A percentile compares a stretch with the other conserved stretches of the same genome.
phyloP scores from a whole-genome alignment of 2,888 invertebrate genomes.

The Phytoseiulus persimilis region DNA sequence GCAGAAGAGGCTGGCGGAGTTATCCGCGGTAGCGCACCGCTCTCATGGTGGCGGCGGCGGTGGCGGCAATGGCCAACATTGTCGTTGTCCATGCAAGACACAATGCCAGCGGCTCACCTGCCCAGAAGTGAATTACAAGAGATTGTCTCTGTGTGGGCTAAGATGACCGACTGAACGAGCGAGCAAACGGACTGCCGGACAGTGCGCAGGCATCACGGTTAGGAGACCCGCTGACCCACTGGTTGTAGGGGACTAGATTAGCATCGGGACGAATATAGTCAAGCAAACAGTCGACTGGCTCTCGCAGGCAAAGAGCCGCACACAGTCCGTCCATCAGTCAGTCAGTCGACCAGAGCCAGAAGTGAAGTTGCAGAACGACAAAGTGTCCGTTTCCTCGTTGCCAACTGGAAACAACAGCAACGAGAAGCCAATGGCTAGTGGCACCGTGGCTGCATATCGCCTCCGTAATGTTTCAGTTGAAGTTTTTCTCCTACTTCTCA shows the following conservation, averaged over 20 bases:
- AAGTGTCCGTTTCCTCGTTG: neutral
- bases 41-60: neutral
- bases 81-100: neutral
- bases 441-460: neutral
- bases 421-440: neutral
- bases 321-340: neutral
- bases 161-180: neutral
- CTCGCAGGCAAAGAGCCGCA: neutral
- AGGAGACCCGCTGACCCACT: neutral
- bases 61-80: neutral
- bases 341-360: constrained; percentile 1
- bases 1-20: neutral
- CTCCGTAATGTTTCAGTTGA: neutral
- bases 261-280: neutral
- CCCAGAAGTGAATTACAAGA: neutral
- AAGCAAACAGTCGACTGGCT: neutral
- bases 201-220: neutral
- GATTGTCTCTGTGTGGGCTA: neutral
- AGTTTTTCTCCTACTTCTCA: neutral
- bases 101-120: neutral
- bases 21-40: neutral
- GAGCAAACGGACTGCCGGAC: neutral
- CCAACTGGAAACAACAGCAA: neutral
- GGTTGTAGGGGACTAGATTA: constrained; percentile 5
- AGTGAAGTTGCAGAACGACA: neutral